Evolutionary conservation across 2,888 invertebrate genomes (phyloP).

Genomic region (Drosophila stalkeri): DNA sequence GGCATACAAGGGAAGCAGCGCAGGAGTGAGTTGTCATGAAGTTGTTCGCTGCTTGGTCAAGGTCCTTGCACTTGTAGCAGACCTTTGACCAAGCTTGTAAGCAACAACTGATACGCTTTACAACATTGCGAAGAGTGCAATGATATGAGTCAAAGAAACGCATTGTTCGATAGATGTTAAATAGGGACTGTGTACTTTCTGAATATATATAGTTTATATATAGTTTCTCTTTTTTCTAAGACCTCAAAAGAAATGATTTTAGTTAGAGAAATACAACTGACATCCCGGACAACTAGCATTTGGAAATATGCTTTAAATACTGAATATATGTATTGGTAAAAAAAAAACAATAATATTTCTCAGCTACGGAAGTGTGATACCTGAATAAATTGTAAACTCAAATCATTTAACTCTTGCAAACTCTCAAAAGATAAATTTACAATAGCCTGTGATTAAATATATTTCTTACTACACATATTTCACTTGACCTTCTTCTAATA

Average conservation of each 20-base stretch:
- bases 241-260: no score
- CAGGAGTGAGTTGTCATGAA: slow-evolving; percentile 40
- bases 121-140: neutral
- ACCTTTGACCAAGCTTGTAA: neutral
- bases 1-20: neutral
- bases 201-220: no score
- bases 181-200: no score
- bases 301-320: no score
- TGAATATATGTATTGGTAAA: no score
- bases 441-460: neutral
- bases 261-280: neutral
- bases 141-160: neutral
- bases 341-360: neutral
- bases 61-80: slow-evolving; percentile 35
- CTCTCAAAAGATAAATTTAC: neutral
- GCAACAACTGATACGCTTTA: neutral
- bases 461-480: neutral
- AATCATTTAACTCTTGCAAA: neutral
- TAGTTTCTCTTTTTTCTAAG: neutral
- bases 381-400: neutral
- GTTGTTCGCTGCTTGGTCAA: slow-evolving; percentile 20
- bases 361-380: neutral
- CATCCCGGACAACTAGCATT: neutral
- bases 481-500: neutral
- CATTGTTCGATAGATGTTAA: neutral